A percentile compares a stretch with the other conserved stretches of the same genome.
Evolutionary conservation across 1,140 invertebrate genomes (phyloP).

Genomic region (Popillia japonica): DNA sequence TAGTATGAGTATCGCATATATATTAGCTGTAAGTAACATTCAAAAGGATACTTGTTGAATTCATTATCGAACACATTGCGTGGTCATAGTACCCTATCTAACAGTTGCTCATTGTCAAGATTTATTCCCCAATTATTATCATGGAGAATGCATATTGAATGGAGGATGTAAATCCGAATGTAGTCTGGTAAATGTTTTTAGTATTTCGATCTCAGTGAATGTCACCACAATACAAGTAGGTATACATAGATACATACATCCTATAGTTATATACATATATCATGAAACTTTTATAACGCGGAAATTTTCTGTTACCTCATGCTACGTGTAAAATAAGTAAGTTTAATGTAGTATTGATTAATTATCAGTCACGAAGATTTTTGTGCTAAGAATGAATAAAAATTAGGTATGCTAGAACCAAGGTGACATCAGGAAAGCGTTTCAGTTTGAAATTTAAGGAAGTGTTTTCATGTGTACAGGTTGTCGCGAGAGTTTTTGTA

Average conservation of each 20-base stretch:
- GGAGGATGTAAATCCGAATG: not conserved
- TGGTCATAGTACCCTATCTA: not conserved
- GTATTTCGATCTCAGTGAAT: not conserved
- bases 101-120: not conserved
- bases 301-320: not conserved
- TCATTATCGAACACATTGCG: not conserved
- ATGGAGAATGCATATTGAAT: not conserved
- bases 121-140: slow-evolving; percentile 27
- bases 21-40: slow-evolving; percentile 31
- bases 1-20: not conserved
- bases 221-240: not conserved
- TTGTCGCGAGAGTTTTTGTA: too few relatives aligned
- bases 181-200: not conserved
- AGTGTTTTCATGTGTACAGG: too few relatives aligned
- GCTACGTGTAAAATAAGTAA: not conserved
- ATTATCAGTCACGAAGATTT: not conserved
- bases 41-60: slow-evolving; percentile 25
- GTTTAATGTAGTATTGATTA: not conserved
- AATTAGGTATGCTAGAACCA: not conserved
- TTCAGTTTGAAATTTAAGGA: too few relatives aligned
- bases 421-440: not conserved
- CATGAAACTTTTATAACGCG: not conserved
- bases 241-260: too few relatives aligned
- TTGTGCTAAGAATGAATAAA: not conserved
- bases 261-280: not conserved